Evolutionary conservation across 2,888 invertebrate species (phyloP).

Genomic region (Drosophila diplacantha): DNA sequence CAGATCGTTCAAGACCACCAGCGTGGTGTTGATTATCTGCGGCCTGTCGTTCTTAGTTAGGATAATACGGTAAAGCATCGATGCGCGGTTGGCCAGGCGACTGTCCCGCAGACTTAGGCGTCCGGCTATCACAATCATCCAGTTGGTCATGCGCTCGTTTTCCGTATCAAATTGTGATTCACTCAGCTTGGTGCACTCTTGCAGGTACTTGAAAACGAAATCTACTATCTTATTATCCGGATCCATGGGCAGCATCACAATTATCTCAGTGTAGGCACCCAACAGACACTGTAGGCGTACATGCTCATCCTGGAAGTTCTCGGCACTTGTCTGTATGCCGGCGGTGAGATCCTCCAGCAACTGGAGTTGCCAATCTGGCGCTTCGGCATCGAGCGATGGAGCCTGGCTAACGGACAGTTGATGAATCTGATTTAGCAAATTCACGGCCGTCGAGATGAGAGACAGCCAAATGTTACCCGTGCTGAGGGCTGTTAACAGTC

Average conservation of each 20-base stretch:
- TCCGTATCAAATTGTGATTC: conserved; percentile 72
- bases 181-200: conserved; percentile 63
- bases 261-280: conserved; percentile 74
- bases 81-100: conserved; percentile 52
- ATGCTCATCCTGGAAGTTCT: conserved; percentile 69
- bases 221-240: conserved; percentile 61
- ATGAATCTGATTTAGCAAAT: conserved; percentile 71
- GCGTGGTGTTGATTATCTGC: conserved; percentile 74
- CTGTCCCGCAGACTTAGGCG: conserved; percentile 73
- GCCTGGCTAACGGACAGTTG: conserved; percentile 64
- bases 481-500: conserved; percentile 64
- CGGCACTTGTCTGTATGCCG: conserved; percentile 60
- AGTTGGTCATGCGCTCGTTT: conserved; percentile 75
- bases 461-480: conserved; percentile 72
- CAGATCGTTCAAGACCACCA: conserved; percentile 74
- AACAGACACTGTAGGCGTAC: conserved; percentile 69
- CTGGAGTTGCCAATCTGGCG: conserved; percentile 62
- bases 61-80: conserved; percentile 47
- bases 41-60: conserved; percentile 72
- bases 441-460: conserved; percentile 74
- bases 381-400: conserved; percentile 36
- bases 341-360: conserved; percentile 65
- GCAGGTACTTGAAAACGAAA: conserved; percentile 73
- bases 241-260: conserved; percentile 63
- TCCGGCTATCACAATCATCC: conserved; percentile 74